Percentiles rank a stretch among this genome's conserved stretches.
Conservation (phyloP, 2,113 vertebrate genomes). For the Sturnira hondurensis region DNA sequence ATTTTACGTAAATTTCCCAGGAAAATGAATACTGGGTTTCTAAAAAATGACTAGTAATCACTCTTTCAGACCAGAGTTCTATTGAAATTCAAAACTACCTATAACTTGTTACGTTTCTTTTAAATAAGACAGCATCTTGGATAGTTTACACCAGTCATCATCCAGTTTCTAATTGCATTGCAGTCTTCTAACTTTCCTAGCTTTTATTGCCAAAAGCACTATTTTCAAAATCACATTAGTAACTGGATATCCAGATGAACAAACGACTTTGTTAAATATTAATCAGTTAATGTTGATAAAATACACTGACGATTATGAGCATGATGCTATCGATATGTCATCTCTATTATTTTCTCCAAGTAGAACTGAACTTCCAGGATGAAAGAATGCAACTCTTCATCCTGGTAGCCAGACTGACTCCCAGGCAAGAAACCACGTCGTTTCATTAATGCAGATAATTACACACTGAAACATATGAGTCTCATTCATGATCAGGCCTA, state of each 20-base stretch:
- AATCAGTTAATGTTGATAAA: slow-evolving; percentile 20
- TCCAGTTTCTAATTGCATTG: neutral
- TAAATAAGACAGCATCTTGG: neutral
- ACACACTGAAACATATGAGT: slow-evolving; percentile 6
- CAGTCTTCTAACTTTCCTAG: neutral
- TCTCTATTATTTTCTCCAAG: slow-evolving; percentile 8
- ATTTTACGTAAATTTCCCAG: neutral
- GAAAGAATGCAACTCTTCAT: slow-evolving; percentile 32
- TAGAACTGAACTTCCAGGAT: neutral
- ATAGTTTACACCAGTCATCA: neutral
- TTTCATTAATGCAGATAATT: slow-evolving; percentile 58
- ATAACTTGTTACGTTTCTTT: neutral
- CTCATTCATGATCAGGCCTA: slow-evolving; percentile 55
- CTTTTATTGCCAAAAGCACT: neutral
- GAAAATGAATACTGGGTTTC: neutral
- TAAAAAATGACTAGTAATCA: neutral
- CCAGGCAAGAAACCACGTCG: slow-evolving; percentile 40
- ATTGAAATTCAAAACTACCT: neutral
- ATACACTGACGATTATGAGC: neutral
- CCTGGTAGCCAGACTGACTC: slow-evolving; percentile 25
- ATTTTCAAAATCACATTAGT: neutral
- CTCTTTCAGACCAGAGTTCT: neutral
- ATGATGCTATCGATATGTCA: neutral
- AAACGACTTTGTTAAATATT: neutral
- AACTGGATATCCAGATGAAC: neutral